Percentiles rank a stretch among this genome's conserved stretches.
phyloP scores from a whole-genome alignment of 1,140 invertebrate genomes.

The Stegodyphus dumicola region DNA sequence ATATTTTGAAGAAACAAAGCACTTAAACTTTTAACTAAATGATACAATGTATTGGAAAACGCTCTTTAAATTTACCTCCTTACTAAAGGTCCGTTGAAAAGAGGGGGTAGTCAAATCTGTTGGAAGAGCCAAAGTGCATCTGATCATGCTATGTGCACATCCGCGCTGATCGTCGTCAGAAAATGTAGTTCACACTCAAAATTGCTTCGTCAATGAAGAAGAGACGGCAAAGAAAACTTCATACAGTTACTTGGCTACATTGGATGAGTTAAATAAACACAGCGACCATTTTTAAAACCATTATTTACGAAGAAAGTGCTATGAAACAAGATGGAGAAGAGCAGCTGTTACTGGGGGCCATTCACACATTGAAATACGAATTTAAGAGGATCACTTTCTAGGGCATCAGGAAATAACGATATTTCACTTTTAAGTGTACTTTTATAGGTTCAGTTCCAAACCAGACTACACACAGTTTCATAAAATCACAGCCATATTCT shows the following conservation, averaged over 20 bases:
- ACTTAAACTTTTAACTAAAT: too few species aligned
- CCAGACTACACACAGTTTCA: too few species aligned
- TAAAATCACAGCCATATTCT: too few species aligned
- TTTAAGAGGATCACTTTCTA: too few species aligned
- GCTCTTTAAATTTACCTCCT: too few species aligned
- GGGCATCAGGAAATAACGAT: too few species aligned
- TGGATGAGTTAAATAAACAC: conserved; percentile 30
- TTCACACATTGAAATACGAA: neutral
- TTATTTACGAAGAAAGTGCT: conserved; percentile 17
- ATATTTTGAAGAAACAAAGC: too few species aligned
- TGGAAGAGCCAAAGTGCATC: conserved; percentile 9
- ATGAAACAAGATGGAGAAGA: conserved; percentile 25
- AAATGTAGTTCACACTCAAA: conserved; percentile 42
- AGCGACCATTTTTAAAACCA: conserved; percentile 26
- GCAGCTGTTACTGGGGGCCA: conserved; percentile 1
- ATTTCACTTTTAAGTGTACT: too few species aligned
- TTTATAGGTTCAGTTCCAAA: too few species aligned
- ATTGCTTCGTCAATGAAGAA: neutral
- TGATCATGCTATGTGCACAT: conserved; percentile 10
- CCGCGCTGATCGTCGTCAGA: conserved; percentile 25
- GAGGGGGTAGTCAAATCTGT: neutral
- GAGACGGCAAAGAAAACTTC: neutral
- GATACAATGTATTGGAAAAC: too few species aligned
- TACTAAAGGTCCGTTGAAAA: neutral
- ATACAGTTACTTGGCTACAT: conserved; percentile 21